Evolutionary conservation across 2,113 vertebrate species (phyloP).

Genomic region (Gorsachius goisagi): DNA sequence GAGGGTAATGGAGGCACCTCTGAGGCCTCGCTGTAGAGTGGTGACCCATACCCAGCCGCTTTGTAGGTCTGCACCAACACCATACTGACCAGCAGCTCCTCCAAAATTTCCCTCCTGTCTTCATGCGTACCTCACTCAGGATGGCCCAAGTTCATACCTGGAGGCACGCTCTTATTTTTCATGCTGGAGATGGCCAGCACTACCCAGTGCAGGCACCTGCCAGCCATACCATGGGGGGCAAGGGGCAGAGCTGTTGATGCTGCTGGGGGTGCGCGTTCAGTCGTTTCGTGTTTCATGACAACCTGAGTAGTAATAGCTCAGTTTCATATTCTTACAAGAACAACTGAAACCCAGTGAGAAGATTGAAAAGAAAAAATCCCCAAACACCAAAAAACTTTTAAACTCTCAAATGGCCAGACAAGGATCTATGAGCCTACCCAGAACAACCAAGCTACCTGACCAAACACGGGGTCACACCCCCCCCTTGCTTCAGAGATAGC

Average conservation of each 20-base stretch:
- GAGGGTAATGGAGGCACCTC: neutral
- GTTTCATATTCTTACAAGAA: neutral
- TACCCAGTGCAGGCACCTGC: neutral
- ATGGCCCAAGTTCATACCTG: neutral
- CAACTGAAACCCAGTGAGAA: neutral
- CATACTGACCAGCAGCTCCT: neutral
- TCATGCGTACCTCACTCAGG: neutral
- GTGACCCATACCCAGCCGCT: neutral
- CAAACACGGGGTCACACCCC: neutral
- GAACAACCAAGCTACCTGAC: neutral
- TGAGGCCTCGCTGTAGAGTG: neutral
- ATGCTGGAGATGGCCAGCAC: neutral
- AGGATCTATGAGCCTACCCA: neutral
- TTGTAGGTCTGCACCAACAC: neutral
- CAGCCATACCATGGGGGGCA: accelerated
- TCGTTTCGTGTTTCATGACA: neutral
- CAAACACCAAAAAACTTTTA: neutral
- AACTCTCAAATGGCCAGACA: neutral
- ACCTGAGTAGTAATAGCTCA: neutral
- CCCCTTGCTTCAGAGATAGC: neutral
- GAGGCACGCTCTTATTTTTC: neutral
- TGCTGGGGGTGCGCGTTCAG: accelerated
- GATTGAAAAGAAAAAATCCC: no score
- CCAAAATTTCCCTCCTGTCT: neutral
- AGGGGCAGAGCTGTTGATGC: neutral